Conservation (phyloP, 2,113 vertebrate species). For the Mesitornis unicolor region DNA sequence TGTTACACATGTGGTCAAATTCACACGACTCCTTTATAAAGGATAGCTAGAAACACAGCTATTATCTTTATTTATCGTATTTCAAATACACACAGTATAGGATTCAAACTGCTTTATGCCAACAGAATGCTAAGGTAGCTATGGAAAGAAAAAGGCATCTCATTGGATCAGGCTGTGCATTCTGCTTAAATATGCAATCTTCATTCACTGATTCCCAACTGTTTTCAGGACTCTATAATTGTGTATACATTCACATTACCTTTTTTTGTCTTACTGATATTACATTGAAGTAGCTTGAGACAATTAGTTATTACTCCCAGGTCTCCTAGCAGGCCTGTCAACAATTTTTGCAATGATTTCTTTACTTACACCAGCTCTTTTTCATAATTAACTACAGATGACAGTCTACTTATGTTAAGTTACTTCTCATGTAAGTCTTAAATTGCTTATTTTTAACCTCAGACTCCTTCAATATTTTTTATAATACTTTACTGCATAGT, state of each 20-base stretch:
- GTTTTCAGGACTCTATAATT: background rate
- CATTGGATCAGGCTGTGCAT: background rate
- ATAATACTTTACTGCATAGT: background rate
- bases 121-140: background rate
- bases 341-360: background rate
- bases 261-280: background rate
- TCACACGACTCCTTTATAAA: background rate
- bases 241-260: background rate
- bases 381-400: background rate
- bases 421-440: background rate
- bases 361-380: background rate
- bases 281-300: background rate
- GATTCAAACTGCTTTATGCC: background rate
- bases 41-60: background rate
- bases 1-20: background rate
- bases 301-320: background rate
- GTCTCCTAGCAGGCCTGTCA: background rate
- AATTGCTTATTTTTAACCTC: background rate
- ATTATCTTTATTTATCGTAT: background rate
- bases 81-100: background rate
- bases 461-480: background rate
- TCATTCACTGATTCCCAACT: background rate
- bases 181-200: background rate
- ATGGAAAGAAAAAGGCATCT: background rate
- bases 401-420: background rate